Base-by-base conservation (phyloP, 2,888 invertebrate genomes). In the Poecilus cupreus region DNA sequence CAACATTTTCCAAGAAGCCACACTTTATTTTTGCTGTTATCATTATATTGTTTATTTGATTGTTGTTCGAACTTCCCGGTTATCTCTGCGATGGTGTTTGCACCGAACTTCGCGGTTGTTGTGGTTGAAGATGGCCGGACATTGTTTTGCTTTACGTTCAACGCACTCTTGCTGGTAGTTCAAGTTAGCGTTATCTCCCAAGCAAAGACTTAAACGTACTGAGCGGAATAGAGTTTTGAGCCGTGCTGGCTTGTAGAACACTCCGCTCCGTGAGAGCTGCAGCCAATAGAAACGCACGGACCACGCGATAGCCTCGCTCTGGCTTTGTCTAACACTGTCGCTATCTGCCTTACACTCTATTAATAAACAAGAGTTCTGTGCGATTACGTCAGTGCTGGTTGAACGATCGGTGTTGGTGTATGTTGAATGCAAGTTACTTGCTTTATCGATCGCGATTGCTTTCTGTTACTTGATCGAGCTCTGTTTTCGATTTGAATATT, bases 301-400 rank as follows among this genome's bases (percentile, higher is more conserved):
- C 60, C 60, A 60, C 24, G 60, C 60, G 60, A 60, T 60, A n/a
- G 16, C 60, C 13, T 37, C n/a, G 22, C 43, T 70, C 39, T 70
- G 13, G 2, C 70, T 43, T 70, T 70, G 70, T 74, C 26, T 74
- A 26, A 49, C n/a, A 26, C 26, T 24, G 74, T 49, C 43, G 74
- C 43, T 74, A 49, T 74, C 74, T 74, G 24, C 49, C 43, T 74
- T 74, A 11, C 43, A 74, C 74, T 39, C 74, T 74, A 74, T 46
- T 74, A 74, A 74, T 74, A 74, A 74, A 74, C 43, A 70, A 39
- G 39, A 37, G 16, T 39, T 37, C 26, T 70, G 13, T 39, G 37
- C 22, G 70, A 70, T 70, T 70, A 70, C 70, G 70, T 70, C 70
- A 70, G 70, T 70, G 37, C 8, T 70, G 60, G 60, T 60, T 60